Percentiles rank a stretch among this genome's conserved stretches.
Evolutionary conservation across 2,797 vertebrate species (phyloP).

Genomic region (Scolopax rusticola): DNA sequence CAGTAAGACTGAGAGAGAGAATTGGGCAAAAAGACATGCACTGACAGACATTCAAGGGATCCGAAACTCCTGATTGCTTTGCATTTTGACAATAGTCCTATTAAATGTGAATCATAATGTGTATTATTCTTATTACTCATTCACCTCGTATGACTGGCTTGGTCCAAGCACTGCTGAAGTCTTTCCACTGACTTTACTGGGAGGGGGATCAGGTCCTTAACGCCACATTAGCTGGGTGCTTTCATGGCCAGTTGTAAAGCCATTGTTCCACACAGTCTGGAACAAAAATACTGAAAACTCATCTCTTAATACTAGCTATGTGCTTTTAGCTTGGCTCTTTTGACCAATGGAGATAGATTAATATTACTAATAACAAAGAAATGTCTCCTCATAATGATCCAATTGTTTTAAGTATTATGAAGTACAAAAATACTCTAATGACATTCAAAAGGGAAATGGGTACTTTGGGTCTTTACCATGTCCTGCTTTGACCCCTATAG

Average conservation of each 20-base stretch:
- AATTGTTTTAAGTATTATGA: not conserved
- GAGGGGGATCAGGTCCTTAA: not conserved
- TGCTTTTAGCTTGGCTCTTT: not conserved
- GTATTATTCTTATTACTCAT: slow-evolving; percentile 59
- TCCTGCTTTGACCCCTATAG: not conserved
- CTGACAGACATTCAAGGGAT: not conserved
- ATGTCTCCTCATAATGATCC: not conserved
- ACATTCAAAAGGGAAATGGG: not conserved
- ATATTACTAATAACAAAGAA: not conserved
- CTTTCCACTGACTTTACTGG: slow-evolving; percentile 34
- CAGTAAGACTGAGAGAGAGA: not conserved
- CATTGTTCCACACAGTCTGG: not conserved
- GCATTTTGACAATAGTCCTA: slow-evolving; percentile 49
- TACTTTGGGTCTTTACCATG: not conserved
- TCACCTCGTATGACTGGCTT: slow-evolving; percentile 1
- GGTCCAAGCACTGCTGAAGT: slow-evolving; percentile 6
- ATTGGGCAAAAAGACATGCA: not conserved
- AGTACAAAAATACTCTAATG: not conserved
- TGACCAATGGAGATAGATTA: not conserved
- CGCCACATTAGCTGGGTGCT: not conserved
- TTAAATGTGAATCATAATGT: slow-evolving; percentile 55
- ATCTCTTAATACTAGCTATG: not conserved
- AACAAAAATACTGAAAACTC: not conserved
- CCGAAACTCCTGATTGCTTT: not conserved
- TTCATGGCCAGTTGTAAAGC: not conserved